Base-by-base conservation (phyloP, 2,113 vertebrate species). In the Hippocampus abdominalis region DNA sequence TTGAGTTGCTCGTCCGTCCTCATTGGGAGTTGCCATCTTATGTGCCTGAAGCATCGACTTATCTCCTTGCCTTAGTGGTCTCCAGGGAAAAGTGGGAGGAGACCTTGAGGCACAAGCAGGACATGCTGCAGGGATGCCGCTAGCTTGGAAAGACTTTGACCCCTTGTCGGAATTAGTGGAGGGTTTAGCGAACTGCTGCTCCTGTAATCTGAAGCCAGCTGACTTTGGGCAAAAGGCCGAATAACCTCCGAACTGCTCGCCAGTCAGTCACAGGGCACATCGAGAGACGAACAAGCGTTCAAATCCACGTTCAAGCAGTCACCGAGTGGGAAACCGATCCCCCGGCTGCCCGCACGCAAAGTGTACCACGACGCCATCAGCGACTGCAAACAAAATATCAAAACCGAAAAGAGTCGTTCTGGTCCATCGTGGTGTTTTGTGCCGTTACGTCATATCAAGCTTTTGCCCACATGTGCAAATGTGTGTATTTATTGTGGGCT, bases 381-480 rank as follows among this genome's bases (percentile, higher is more conserved):
- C 5, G 32, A 36, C 32, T 46, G 9, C 1, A 10, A n/a, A 54
- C 51, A 53, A 53, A n/a, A 53, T 21, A 21, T 21, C 53, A 56
- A 56, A 56, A 56, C 42, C 8, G 3, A 4, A 15, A 44, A 44
- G 10, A 13, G 42, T 44, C 13, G 42, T 56, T 53, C 6, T 0
- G 5, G 0, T 9, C 51, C 51, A 21, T n/a, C 21, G 1, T n/a
- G 8, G 69, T 60, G 32, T 70, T 80, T 32, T 62, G 46, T 66
- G 44, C 61, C 70, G 36, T 74, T 57, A 80, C 67, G 57, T 36
- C 51, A n/a, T 56, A 32, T 29, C 70, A 70, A 76, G 67, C 53
- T 63, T 62, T 60, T 29, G 36, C 49, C 53, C 25, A 57, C 42
- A 3, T 74, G 21, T 54, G 39, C 16, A n/a, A n/a, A 21, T 65